Base-by-base conservation (phyloP, 2,888 invertebrate genomes). In the Machimus rusticus region DNA sequence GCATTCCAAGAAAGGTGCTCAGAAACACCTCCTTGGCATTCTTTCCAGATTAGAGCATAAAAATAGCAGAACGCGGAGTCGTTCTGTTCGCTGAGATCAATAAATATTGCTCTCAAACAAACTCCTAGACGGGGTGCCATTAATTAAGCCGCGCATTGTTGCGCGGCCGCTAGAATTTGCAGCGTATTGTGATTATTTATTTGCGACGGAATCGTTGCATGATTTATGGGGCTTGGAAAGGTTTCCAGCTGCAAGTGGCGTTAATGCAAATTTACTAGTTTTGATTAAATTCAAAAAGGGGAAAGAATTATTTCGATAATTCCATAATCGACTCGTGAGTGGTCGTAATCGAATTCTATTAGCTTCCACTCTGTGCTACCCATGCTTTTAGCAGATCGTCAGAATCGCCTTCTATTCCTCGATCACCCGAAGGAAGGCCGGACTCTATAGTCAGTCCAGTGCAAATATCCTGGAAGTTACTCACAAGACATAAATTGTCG, bases 181-280 rank as follows among this genome's bases (percentile, higher is more conserved):
- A 23, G 43, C 46, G 74, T 39, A 84, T 84, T 84, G 84, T 84
- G 39, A 1, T 84, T 66, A 84, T 84, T 84, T 66, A 84, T 84
- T 66, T 66, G 39, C 37, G 43, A 19, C 74, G 74, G 57, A 84
- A 37, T 74, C 57, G 57, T 12, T 66, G 23, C 5, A 84, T 66
- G 84, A 84, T 84, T 84, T 84, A 84, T 66, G 57, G 37, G 19
- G 31, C 28, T 37, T 23, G n/a, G 39, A 84, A 39, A 66, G 66
- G 34, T 2, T 81, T 51, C 31, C 57, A 84, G 84, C 84, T 39
- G 84, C 84, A 74, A 84, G 81, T 84, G 84, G 84, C 84, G 84
- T 84, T 84, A 84, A 84, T 84, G 84, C 74, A 84, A 84, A 84
- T 84, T 84, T 84, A 74, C 84, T 84, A 81, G 46, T 81, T 81